phyloP scores from a whole-genome alignment of 2,113 vertebrate species.

The Tupaia tana region DNA sequence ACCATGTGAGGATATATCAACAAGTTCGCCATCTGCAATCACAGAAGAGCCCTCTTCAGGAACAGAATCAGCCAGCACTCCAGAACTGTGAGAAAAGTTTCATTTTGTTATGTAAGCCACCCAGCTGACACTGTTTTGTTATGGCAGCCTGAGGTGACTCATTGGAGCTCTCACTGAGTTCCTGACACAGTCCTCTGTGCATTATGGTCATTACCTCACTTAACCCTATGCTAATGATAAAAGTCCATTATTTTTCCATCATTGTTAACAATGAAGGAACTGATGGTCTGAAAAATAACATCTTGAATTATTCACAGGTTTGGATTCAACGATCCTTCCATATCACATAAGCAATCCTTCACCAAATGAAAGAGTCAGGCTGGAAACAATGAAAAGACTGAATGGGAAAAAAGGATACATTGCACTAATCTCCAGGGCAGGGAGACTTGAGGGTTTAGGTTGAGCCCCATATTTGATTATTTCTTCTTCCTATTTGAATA shows the following conservation, averaged over 20 bases:
- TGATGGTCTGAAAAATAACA: background rate
- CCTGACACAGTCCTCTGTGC: background rate
- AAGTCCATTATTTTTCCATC: background rate
- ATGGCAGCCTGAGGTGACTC: background rate
- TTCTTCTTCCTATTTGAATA: background rate
- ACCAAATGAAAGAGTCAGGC: background rate
- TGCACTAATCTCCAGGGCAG: background rate
- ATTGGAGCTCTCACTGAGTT: background rate
- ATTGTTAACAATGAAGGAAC: background rate
- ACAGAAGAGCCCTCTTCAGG: background rate
- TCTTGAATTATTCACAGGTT: background rate
- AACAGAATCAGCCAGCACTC: background rate
- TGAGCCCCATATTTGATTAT: background rate
- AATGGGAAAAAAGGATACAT: background rate
- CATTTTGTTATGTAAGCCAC: background rate
- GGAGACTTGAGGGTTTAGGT: background rate
- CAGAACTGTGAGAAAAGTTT: background rate
- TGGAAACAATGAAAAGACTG: constrained; percentile 12
- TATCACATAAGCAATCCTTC: background rate
- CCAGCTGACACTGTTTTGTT: background rate
- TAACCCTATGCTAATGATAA: background rate
- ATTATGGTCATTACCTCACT: background rate
- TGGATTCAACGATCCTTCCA: background rate
- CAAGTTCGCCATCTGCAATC: background rate
- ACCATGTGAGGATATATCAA: background rate